These are phyloP conservation scores for Bufotes viridis DNA, from an alignment of 2,797 vertebrate genomes.

Conservation along the genomic window DNA sequence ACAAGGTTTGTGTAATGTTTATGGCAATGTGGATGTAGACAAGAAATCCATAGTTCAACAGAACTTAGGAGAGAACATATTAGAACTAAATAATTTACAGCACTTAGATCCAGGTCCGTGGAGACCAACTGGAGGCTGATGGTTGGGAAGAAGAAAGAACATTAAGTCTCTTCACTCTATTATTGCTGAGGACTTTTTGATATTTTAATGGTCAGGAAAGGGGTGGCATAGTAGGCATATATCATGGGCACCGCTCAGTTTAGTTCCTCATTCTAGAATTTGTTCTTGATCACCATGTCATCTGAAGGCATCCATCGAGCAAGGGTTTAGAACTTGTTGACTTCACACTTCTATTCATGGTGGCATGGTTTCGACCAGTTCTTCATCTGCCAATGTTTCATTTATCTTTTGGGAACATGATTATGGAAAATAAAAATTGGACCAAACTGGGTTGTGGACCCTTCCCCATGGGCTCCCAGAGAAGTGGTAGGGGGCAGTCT, in stretches of 20 bases:
- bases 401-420: no score
- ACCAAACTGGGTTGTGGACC: no score
- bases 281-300: background rate
- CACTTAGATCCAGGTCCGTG: constrained; percentile 42
- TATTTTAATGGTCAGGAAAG: background rate
- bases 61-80: constrained; percentile 39
- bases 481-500: no score
- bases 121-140: background rate
- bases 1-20: constrained; percentile 32
- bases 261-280: background rate
- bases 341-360: background rate
- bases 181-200: background rate
- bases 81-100: constrained; percentile 55
- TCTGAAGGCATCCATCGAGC: background rate
- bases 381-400: background rate
- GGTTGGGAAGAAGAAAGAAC: background rate
- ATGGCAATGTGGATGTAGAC: constrained; percentile 24
- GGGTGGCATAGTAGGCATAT: background rate
- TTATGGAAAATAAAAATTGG: no score
- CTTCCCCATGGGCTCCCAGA: no score
- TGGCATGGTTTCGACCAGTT: background rate
- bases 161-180: no score
- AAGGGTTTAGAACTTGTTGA: background rate
- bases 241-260: background rate
- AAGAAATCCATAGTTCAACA: constrained; percentile 34